These are phyloP conservation scores for Drosophila persimilis DNA, from an alignment of 1,140 invertebrate species.

Conservation along the genomic window DNA sequence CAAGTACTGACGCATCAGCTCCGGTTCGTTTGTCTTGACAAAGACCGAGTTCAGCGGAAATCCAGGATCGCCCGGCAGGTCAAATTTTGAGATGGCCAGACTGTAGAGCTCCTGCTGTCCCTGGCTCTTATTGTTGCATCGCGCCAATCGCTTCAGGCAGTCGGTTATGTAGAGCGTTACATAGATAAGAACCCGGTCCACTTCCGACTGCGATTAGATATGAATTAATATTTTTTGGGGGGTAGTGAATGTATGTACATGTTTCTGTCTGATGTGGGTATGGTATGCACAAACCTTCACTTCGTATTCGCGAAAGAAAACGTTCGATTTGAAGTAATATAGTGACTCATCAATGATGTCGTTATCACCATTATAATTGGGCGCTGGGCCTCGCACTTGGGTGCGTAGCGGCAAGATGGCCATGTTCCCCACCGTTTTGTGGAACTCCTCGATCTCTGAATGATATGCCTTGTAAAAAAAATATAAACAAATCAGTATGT, in stretches of 20 bases:
- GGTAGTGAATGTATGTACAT: neutral
- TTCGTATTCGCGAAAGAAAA: conserved; percentile 99
- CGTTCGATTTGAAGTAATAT: conserved; percentile 99
- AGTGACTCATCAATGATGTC: conserved; percentile 99
- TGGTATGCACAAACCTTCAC: conserved; percentile 89
- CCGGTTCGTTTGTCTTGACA: conserved; percentile 93
- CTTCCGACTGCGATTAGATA: conserved; percentile 90
- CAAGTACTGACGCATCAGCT: conserved; percentile 96
- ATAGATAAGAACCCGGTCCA: conserved; percentile 98
- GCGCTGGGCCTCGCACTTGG: conserved; percentile 93
- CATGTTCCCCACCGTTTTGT: conserved; percentile 94
- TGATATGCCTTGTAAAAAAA: conserved; percentile 92
- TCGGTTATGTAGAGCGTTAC: conserved; percentile 99
- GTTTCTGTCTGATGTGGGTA: conserved; percentile 36
- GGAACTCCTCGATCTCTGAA: conserved; percentile 91
- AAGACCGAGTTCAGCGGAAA: conserved; percentile 99
- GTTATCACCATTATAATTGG: conserved; percentile 87
- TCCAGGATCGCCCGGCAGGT: conserved; percentile 97
- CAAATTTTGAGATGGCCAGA: conserved; percentile 96
- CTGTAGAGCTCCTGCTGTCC: conserved; percentile 97
- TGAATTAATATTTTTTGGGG: neutral
- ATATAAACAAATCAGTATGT: conserved; percentile 30
- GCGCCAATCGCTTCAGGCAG: conserved; percentile 97
- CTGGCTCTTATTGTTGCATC: conserved; percentile 94
- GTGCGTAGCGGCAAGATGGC: conserved; percentile 95